Percentiles rank a stretch among this genome's conserved stretches.
Evolutionary conservation across 2,797 vertebrate genomes (phyloP).

Genomic region (Alca torda): DNA sequence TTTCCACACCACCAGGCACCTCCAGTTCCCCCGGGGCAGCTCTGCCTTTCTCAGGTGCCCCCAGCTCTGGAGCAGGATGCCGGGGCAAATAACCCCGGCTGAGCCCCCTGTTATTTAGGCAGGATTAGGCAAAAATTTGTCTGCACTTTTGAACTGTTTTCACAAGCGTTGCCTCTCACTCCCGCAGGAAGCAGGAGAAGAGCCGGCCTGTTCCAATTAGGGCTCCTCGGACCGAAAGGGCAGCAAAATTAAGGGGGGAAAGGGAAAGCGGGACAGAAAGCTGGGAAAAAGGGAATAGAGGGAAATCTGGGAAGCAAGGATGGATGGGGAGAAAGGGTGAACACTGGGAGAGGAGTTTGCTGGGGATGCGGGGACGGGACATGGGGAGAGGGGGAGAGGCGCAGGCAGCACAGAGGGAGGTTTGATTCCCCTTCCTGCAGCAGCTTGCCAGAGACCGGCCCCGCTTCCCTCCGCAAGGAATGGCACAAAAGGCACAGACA

Average conservation of each 20-base stretch:
- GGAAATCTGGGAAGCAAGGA: background rate
- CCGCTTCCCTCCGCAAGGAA: background rate
- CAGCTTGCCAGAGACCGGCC: background rate
- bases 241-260: background rate
- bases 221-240: conserved; percentile 12
- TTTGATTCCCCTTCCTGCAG: background rate
- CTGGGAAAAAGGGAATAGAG: background rate
- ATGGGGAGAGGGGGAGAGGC: background rate
- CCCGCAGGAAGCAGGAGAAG: conserved; percentile 77
- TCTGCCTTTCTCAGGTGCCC: conserved; percentile 10
- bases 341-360: background rate
- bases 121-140: conserved; percentile 85
- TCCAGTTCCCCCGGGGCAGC: background rate
- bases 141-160: conserved; percentile 89
- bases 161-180: conserved; percentile 78
- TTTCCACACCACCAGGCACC: conserved; percentile 4
- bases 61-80: background rate
- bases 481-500: background rate
- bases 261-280: background rate
- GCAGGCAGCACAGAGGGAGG: background rate
- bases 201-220: conserved; percentile 72
- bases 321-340: background rate
- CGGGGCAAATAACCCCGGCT: conserved; percentile 56
- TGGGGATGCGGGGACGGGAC: background rate
- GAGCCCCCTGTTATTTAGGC: conserved; percentile 83